These are phyloP conservation scores for Athene noctua DNA, from an alignment of 2,113 vertebrate genomes.

Conservation along the genomic window DNA sequence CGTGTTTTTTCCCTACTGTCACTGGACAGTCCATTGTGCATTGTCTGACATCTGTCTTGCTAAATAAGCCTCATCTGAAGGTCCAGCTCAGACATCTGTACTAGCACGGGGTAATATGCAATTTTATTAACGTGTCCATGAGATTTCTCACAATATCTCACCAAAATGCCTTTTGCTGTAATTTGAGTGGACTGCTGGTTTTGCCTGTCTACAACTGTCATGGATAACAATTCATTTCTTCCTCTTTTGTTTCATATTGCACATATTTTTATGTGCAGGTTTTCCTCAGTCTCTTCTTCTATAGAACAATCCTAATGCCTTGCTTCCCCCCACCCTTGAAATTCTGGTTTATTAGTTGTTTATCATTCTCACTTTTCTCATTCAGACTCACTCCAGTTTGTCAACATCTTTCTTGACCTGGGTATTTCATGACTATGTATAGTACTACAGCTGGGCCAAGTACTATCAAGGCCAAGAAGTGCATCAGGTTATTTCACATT, in stretches of 20 bases:
- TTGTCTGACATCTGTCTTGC: constrained; percentile 25
- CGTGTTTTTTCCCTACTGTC: neutral
- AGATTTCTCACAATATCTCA: neutral
- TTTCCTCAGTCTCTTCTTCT: neutral
- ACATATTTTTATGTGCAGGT: neutral
- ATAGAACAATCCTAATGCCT: neutral
- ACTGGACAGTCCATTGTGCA: neutral
- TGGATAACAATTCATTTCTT: neutral
- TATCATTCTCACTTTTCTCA: neutral
- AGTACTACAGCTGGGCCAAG: neutral
- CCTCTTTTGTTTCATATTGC: neutral
- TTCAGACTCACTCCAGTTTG: neutral
- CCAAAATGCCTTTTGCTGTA: neutral
- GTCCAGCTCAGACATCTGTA: neutral
- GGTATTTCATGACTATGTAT: neutral
- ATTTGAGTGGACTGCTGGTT: neutral
- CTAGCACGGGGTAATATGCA: too few relatives aligned
- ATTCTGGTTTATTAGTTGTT: neutral
- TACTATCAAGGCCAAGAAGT: neutral
- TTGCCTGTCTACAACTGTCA: neutral
- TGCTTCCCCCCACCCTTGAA: too few relatives aligned
- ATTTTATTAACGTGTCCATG: neutral
- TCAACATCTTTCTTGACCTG: neutral
- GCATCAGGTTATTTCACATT: neutral
- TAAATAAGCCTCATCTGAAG: neutral